phyloP scores from a whole-genome alignment of 2,888 invertebrate species.

The Drosophila maculinotata region DNA sequence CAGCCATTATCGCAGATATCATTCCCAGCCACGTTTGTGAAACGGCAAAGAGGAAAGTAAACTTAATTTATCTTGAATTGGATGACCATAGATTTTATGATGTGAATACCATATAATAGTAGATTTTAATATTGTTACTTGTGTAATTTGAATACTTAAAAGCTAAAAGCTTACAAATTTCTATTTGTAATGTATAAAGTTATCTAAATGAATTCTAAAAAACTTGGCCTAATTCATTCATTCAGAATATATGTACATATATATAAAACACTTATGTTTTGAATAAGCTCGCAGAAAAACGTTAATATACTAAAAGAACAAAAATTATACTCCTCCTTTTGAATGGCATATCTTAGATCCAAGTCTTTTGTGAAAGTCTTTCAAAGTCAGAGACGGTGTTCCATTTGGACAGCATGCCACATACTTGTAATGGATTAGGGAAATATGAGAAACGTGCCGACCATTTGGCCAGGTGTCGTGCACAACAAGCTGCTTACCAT shows the following conservation, averaged over 20 bases:
- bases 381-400: conserved; percentile 17
- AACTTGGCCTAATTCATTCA: no score
- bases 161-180: no score
- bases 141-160: no score
- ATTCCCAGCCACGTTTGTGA: conserved; percentile 19
- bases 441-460: conserved; percentile 49
- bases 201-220: no score
- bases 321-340: neutral
- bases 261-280: no score
- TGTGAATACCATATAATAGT: no score
- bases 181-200: no score
- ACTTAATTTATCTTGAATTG: no score
- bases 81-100: no score
- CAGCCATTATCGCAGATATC: conserved; percentile 42
- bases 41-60: no score
- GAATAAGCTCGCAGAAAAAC: neutral
- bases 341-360: neutral
- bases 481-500: conserved; percentile 12
- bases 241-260: no score
- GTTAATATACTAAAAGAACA: neutral
- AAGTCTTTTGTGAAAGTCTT: neutral
- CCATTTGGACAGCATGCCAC: conserved; percentile 39
- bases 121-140: no score
- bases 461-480: conserved; percentile 21
- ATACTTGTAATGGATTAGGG: conserved; percentile 41